phyloP scores from a whole-genome alignment of 2,797 vertebrate species.

The Bryconaethiops microstoma region DNA sequence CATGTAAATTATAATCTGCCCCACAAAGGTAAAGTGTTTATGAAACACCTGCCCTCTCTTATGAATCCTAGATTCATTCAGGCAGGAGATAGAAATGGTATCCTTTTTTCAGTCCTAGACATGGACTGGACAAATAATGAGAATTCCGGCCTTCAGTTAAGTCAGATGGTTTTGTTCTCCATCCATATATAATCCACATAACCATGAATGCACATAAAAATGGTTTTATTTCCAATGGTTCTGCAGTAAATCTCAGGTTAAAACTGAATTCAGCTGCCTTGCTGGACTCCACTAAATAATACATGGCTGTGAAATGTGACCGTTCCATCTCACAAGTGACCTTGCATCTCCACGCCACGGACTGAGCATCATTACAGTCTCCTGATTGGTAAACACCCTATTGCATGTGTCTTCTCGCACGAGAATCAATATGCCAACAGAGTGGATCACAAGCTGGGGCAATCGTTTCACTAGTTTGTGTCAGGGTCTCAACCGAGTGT shows the following conservation, averaged over 20 bases:
- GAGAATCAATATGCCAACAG: slow-evolving; percentile 15
- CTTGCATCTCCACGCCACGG: slow-evolving; percentile 47
- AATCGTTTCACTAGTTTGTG: slow-evolving; percentile 11
- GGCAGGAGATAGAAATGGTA: background rate
- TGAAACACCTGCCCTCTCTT: slow-evolving; percentile 43
- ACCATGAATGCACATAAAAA: slow-evolving; percentile 47
- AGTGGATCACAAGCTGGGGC: background rate
- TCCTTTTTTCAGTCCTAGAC: background rate
- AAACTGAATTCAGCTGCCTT: slow-evolving; percentile 57
- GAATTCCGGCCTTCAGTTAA: slow-evolving; percentile 24
- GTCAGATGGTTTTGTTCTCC: slow-evolving; percentile 1
- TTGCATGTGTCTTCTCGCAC: slow-evolving; percentile 40
- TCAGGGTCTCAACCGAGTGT: slow-evolving; percentile 22
- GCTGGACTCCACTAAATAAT: slow-evolving; percentile 68
- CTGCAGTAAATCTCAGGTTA: slow-evolving; percentile 67
- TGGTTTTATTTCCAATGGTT: slow-evolving; percentile 44
- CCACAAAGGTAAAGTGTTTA: slow-evolving; percentile 37
- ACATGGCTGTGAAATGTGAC: slow-evolving; percentile 50
- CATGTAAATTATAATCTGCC: slow-evolving; percentile 49
- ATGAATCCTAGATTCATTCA: slow-evolving; percentile 26
- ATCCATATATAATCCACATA: slow-evolving; percentile 31
- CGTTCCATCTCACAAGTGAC: slow-evolving; percentile 58
- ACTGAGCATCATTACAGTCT: slow-evolving; percentile 5
- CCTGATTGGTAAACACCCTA: slow-evolving; percentile 22
- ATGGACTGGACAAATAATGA: slow-evolving; percentile 23